phyloP scores from a whole-genome alignment of 1,140 invertebrate species.

The Lethrus apterus region DNA sequence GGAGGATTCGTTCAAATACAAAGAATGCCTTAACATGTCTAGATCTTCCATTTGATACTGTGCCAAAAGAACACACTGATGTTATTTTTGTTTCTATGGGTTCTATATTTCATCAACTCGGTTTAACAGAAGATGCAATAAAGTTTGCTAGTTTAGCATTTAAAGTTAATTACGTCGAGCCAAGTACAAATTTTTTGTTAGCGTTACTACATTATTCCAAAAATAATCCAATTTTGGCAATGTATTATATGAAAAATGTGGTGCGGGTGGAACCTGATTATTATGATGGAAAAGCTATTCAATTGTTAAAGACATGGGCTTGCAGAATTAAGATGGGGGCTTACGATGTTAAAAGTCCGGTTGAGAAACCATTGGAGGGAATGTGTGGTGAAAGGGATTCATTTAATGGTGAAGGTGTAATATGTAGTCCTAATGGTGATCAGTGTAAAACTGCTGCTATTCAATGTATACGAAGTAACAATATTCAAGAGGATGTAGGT shows the following conservation, averaged over 20 bases:
- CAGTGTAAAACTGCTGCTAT: constrained; percentile 36
- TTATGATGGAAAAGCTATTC: constrained; percentile 46
- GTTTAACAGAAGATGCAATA: constrained; percentile 54
- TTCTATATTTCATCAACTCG: constrained; percentile 56
- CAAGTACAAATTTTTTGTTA: constrained; percentile 61
- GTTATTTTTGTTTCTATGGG: constrained; percentile 55
- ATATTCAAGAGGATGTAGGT: constrained; percentile 14
- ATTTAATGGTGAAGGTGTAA: constrained; percentile 31
- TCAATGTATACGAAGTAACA: constrained; percentile 32
- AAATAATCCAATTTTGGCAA: constrained; percentile 58
- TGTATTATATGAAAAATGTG: constrained; percentile 59
- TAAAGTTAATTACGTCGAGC: constrained; percentile 55
- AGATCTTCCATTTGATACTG: constrained; percentile 47
- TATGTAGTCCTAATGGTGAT: constrained; percentile 35
- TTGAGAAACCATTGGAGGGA: constrained; percentile 18
- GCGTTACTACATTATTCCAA: constrained; percentile 58
- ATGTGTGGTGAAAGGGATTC: constrained; percentile 28
- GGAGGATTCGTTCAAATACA: constrained; percentile 55
- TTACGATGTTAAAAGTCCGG: constrained; percentile 18
- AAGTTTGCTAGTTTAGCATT: constrained; percentile 50
- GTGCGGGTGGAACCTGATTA: constrained; percentile 51
- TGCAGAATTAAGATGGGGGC: constrained; percentile 45
- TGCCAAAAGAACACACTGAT: constrained; percentile 47
- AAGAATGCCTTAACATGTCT: constrained; percentile 58
- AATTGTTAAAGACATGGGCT: constrained; percentile 50